These are phyloP conservation scores for Scomberomorus guttatus DNA, from an alignment of 2,797 vertebrate species.

Conservation along the genomic window DNA sequence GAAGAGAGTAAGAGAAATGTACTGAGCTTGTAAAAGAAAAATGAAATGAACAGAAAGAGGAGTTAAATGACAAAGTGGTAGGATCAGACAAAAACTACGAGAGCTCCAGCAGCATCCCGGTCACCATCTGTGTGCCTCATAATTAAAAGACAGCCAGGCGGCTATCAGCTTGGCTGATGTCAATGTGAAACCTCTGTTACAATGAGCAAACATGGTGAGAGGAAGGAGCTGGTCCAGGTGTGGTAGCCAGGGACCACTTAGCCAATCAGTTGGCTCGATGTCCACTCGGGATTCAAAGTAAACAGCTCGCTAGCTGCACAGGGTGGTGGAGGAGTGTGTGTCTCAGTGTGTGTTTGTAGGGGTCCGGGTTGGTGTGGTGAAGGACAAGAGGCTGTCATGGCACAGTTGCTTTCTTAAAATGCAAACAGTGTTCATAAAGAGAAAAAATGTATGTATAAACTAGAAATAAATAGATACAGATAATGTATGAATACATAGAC, in stretches of 20 bases:
- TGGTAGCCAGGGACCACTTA: conserved; percentile 28
- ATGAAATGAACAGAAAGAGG: not conserved
- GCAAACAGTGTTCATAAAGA: not conserved
- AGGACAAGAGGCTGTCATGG: not conserved
- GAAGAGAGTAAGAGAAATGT: no score
- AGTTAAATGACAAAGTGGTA: no score
- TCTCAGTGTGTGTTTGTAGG: not conserved
- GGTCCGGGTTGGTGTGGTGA: no score
- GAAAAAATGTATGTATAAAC: not conserved
- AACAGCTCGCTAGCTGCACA: not conserved
- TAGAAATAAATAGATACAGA: not conserved
- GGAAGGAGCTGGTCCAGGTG: conserved; percentile 39
- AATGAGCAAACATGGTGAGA: conserved; percentile 45
- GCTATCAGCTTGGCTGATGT: conserved; percentile 14
- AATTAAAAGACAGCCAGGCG: conserved; percentile 59
- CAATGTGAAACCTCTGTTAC: conserved; percentile 8
- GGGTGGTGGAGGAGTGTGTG: not conserved
- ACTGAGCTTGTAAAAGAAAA: not conserved
- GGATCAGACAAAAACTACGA: not conserved
- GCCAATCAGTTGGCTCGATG: conserved; percentile 29
- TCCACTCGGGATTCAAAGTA: conserved; percentile 21
- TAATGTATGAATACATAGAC: no score
- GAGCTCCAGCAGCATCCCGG: conserved; percentile 31
- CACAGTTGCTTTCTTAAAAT: not conserved
- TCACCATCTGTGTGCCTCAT: conserved; percentile 61